Evolutionary conservation across 2,888 invertebrate species (phyloP).

Genomic region (Limenitis camilla): DNA sequence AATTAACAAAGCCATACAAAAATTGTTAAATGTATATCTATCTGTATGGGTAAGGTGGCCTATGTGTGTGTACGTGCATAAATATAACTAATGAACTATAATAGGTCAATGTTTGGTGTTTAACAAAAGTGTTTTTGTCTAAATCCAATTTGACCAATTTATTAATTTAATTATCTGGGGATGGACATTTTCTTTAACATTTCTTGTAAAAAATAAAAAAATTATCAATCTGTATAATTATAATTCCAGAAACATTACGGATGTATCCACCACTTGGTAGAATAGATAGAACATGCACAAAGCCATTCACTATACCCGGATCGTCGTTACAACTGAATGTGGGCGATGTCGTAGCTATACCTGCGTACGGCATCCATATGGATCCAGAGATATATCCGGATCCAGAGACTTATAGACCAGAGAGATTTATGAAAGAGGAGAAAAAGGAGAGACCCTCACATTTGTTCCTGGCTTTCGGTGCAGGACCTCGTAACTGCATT

Average conservation of each 20-base stretch:
- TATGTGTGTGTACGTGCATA: too few relatives aligned
- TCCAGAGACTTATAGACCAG: constrained; percentile 69
- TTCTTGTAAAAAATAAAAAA: background rate
- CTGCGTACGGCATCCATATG: constrained; percentile 68
- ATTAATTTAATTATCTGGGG: too few relatives aligned
- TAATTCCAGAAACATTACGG: constrained; percentile 70
- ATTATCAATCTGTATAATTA: background rate
- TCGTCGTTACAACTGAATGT: constrained; percentile 55
- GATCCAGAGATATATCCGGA: constrained; percentile 74
- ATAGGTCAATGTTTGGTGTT: too few relatives aligned
- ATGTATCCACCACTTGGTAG: constrained; percentile 72
- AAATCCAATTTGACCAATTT: too few relatives aligned
- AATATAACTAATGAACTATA: too few relatives aligned
- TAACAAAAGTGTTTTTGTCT: too few relatives aligned
- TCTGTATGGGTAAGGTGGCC: too few relatives aligned
- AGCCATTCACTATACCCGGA: constrained; percentile 68
- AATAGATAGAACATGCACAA: constrained; percentile 71
- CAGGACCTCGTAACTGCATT: constrained; percentile 70
- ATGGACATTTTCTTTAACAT: background rate
- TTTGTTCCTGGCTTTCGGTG: constrained; percentile 71
- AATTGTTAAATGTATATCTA: too few relatives aligned
- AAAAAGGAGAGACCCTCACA: constrained; percentile 64
- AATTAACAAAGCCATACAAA: too few relatives aligned
- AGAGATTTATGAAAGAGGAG: constrained; percentile 67
- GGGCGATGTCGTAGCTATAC: constrained; percentile 61